Evolutionary conservation across 2,113 vertebrate species (phyloP), one percentile per base, ranked within the genome.

Genomic region (Dromas ardeola): DNA sequence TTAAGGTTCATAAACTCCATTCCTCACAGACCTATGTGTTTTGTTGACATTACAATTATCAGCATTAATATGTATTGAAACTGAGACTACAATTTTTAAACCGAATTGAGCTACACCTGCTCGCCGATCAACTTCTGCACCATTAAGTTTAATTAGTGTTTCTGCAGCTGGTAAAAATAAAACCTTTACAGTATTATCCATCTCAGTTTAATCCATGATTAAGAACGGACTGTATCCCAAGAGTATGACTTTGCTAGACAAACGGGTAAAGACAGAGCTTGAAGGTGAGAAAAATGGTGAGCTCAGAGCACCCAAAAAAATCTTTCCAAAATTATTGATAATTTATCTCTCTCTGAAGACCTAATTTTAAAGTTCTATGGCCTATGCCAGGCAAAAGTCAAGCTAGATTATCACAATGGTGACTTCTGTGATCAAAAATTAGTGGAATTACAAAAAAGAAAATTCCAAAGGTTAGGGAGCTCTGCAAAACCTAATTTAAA

Each of bases 321-420:
- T 16, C 18, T 38, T 94, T 83, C 6, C 38, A 83, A 47, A 90
- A 56, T 83, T 26, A 56, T 13, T 43, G 20, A 32, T 21, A 43
- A 55, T 55, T 81, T 52, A 8, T 86, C 12, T 81, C 25, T 73
- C 34, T 52, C 34, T 71, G n/a, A 92, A 81, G n/a, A 89, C 21
- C 42, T 80, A 55, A 17, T 56, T 26, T 85, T 72, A 78, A 81
- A 86, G 72, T 97, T 93, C 93, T 89, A 92, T 93, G 97, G 86
- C 77, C 94, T 94, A 92, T 78, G 90, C 78, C 81, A 94, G 53
- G 63, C 92, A 95, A 92, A 94, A 97, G 79, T 78, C 82, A 96
- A 93, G 72, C 90, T 96, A 97, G 86, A 97, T 97, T 92, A 97
- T 96, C 96, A 97, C 96, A 97, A 97, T 97, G 97, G 96, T 1